A percentile compares a stretch with the other conserved stretches of the same genome.
These are phyloP conservation scores for Exephanes ischioxanthus DNA, from an alignment of 2,888 invertebrate species.

Conservation along the genomic window DNA sequence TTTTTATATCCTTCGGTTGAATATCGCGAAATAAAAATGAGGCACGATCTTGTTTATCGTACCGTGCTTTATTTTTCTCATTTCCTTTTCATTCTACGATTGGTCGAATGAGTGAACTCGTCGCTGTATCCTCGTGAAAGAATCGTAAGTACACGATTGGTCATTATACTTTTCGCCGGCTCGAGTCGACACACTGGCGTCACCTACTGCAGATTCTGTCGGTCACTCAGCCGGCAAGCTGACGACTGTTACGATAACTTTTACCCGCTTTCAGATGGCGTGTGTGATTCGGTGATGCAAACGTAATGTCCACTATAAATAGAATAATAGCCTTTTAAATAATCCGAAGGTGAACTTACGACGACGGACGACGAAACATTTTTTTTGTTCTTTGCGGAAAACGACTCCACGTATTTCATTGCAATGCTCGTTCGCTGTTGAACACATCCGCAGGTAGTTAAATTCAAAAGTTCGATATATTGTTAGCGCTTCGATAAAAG, in stretches of 20 bases:
- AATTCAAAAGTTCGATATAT: background rate
- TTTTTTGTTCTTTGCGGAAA: background rate
- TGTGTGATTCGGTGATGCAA: background rate
- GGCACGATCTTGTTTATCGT: background rate
- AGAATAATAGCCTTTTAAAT: background rate
- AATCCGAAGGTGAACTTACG: background rate
- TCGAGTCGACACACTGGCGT: constrained; percentile 50
- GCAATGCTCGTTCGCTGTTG: background rate
- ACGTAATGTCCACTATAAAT: background rate
- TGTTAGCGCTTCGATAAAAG: constrained; percentile 14
- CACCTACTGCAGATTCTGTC: constrained; percentile 44
- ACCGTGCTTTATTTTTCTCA: background rate
- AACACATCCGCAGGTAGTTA: background rate
- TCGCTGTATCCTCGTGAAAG: background rate
- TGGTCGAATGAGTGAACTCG: background rate
- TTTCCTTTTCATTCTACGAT: background rate
- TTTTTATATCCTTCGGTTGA: background rate
- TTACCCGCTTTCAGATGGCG: background rate
- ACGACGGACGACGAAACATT: background rate
- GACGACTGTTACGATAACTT: constrained; percentile 21
- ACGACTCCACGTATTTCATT: background rate
- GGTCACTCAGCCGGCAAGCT: constrained; percentile 53
- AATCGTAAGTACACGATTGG: background rate
- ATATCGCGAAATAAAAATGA: background rate
- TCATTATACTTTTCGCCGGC: constrained; percentile 21